Evolutionary conservation across 2,888 invertebrate species (phyloP).

Genomic region (Yponomeuta malinellus): DNA sequence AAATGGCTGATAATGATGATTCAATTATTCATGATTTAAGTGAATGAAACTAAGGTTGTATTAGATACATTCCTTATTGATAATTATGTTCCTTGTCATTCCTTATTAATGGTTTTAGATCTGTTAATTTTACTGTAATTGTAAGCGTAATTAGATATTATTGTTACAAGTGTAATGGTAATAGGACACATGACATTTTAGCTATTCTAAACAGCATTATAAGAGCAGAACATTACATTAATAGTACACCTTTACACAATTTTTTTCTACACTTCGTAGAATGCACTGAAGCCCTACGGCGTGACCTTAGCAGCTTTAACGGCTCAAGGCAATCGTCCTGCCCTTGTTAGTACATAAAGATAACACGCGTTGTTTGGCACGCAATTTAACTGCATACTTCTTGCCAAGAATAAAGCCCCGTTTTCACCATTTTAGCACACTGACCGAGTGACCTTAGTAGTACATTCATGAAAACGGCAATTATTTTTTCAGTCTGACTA

Average conservation of each 20-base stretch:
- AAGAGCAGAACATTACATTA: too few relatives aligned
- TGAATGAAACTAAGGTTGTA: constrained; percentile 4
- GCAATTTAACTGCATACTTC: not conserved
- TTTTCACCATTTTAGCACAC: not conserved
- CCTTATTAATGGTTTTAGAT: constrained; percentile 5
- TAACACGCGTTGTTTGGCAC: not conserved
- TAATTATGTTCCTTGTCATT: constrained; percentile 15
- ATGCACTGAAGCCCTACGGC: not conserved
- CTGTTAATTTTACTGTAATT: not conserved
- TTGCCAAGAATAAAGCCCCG: not conserved
- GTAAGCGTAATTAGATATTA: not conserved
- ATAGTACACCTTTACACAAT: not conserved
- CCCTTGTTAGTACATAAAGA: not conserved
- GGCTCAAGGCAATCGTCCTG: not conserved
- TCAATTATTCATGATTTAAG: not conserved
- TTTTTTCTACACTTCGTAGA: not conserved
- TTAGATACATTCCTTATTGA: constrained; percentile 14
- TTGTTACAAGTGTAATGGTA: not conserved
- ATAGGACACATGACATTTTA: not conserved
- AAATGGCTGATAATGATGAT: not conserved
- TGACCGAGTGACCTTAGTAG: too few relatives aligned
- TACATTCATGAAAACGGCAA: too few relatives aligned
- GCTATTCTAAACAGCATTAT: not conserved
- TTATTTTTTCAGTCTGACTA: too few relatives aligned
- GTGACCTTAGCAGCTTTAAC: not conserved